Evolutionary conservation across 2,113 vertebrate species (phyloP).

Genomic region (Oryzias curvinotus): DNA sequence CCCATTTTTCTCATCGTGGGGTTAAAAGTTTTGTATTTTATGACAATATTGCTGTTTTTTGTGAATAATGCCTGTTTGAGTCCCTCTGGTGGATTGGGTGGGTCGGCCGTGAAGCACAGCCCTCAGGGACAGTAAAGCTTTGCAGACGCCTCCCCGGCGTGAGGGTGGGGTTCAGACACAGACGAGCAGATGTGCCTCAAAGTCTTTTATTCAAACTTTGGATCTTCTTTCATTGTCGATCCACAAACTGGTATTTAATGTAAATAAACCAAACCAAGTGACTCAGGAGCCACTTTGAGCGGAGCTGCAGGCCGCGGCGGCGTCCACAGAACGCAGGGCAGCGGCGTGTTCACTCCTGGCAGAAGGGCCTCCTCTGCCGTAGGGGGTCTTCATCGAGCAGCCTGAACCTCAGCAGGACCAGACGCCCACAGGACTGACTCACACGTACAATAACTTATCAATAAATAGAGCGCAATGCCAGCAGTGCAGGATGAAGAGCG

Average conservation of each 20-base stretch:
- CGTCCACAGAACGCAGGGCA: neutral
- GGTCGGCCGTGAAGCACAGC: too few relatives aligned
- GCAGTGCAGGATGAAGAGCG: neutral
- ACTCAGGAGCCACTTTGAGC: conserved; percentile 28
- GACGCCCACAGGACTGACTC: too few relatives aligned
- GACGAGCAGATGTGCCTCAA: neutral
- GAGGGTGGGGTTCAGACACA: neutral
- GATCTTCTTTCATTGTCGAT: conserved; percentile 19
- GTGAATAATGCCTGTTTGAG: too few relatives aligned
- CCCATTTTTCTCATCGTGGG: too few relatives aligned
- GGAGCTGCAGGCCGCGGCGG: neutral
- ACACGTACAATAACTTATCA: conserved; percentile 15
- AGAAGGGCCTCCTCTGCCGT: neutral
- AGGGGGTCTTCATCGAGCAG: neutral
- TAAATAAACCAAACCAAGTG: conserved; percentile 64
- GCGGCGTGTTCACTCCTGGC: neutral
- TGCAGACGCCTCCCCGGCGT: neutral
- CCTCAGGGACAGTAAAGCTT: too few relatives aligned
- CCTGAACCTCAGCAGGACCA: too few relatives aligned
- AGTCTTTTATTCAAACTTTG: conserved; percentile 35
- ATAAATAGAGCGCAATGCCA: neutral
- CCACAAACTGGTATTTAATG: conserved; percentile 56
- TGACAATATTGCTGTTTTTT: too few relatives aligned
- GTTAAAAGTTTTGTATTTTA: too few relatives aligned
- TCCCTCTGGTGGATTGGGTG: too few relatives aligned